Conservation (phyloP, 2,888 invertebrate species). For the Scaptodrosophila latifasciaeformis region DNA sequence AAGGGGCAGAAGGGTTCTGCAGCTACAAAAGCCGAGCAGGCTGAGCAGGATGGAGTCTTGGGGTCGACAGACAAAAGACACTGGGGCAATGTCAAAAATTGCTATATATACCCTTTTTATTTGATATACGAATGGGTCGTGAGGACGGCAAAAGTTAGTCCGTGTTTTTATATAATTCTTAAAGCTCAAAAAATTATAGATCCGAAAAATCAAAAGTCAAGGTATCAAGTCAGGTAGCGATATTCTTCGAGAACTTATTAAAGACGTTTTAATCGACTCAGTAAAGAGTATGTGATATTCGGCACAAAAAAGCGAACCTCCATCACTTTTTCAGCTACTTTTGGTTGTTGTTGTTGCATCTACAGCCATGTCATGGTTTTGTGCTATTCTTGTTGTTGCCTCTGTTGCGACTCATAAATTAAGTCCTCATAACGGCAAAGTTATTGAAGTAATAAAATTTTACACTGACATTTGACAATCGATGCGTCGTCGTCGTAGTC, state of each 20-base stretch:
- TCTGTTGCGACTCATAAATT: conserved; percentile 71
- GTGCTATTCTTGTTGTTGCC: conserved; percentile 28
- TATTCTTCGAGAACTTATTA: too few species aligned
- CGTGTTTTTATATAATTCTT: too few species aligned
- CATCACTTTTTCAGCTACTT: conserved; percentile 33
- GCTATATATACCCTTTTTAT: conserved; percentile 55
- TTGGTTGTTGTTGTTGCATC: conserved; percentile 42
- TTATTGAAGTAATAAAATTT: conserved; percentile 73
- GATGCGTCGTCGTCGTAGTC: conserved; percentile 49
- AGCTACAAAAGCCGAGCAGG: too few species aligned
- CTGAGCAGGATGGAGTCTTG: too few species aligned
- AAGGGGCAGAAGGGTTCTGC: conserved; percentile 21
- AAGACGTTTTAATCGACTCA: too few species aligned
- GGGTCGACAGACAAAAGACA: conserved; percentile 6
- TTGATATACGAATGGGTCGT: too few species aligned
- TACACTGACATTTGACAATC: conserved; percentile 74
- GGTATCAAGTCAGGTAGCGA: too few species aligned
- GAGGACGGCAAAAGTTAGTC: conserved; percentile 2
- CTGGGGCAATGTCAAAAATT: conserved; percentile 43
- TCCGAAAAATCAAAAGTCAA: too few species aligned
- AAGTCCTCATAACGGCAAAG: conserved; percentile 74
- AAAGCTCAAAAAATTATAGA: too few species aligned
- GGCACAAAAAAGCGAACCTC: too few species aligned
- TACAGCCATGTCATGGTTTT: conserved; percentile 42
- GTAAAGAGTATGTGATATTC: too few species aligned